A percentile compares a stretch with the other conserved stretches of the same genome.
These are phyloP conservation scores for Galerucella calmariensis DNA, from an alignment of 2,888 invertebrate species.

Conservation along the genomic window DNA sequence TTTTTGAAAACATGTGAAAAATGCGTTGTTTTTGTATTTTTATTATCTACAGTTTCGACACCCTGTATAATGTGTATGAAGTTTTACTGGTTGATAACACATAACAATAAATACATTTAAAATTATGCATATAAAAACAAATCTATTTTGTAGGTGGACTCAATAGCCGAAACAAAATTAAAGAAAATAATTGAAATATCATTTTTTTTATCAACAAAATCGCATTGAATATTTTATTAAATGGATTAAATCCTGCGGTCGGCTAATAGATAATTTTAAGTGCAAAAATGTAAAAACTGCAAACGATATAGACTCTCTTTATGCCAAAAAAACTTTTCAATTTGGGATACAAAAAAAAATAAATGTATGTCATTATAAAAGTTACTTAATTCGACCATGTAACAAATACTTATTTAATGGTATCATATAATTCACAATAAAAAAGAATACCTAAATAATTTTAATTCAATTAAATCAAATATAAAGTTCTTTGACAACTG, in stretches of 20 bases:
- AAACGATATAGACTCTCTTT: background rate
- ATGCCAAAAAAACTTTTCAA: background rate
- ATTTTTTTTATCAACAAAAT: background rate
- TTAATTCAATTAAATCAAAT: background rate
- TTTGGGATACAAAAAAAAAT: slow-evolving; percentile 1
- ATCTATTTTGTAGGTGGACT: background rate
- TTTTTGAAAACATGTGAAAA: too few relatives aligned
- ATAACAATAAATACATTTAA: too few relatives aligned
- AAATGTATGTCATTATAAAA: slow-evolving; percentile 4
- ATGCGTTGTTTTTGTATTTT: too few relatives aligned
- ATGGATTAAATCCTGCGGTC: slow-evolving; percentile 11
- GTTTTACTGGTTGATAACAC: too few relatives aligned
- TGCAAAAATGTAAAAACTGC: background rate
- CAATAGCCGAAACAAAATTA: background rate
- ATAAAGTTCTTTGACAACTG: background rate
- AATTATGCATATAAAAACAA: background rate
- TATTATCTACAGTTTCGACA: too few relatives aligned
- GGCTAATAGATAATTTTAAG: background rate
- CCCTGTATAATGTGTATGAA: too few relatives aligned
- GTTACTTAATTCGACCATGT: slow-evolving; percentile 11
- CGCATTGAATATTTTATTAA: background rate
- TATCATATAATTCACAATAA: background rate
- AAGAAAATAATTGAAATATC: background rate
- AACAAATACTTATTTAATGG: background rate
- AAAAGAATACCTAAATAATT: background rate